Evolutionary conservation across 1,140 invertebrate genomes (phyloP).

Genomic region (Cepaea nemoralis): DNA sequence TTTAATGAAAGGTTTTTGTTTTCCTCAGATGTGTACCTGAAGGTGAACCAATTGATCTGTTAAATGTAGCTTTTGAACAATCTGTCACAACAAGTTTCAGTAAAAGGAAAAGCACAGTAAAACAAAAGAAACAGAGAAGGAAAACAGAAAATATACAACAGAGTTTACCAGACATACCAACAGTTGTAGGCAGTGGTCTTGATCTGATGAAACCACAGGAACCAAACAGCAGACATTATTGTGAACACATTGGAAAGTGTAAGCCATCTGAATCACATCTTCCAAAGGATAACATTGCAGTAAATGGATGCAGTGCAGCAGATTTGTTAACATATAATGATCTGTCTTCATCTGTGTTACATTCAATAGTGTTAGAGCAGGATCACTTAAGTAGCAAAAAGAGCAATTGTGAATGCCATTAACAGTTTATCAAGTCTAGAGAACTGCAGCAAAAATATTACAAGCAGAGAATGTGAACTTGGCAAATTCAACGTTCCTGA

Average conservation of each 20-base stretch:
- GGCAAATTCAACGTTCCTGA: constrained; percentile 65
- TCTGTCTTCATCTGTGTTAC: background rate
- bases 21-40: constrained; percentile 76
- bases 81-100: constrained; percentile 38
- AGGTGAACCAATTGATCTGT: constrained; percentile 87
- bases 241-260: background rate
- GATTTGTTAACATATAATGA: background rate
- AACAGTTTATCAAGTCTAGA: too few relatives aligned
- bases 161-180: background rate
- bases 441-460: background rate
- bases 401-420: background rate
- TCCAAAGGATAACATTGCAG: background rate
- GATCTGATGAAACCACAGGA: too few relatives aligned
- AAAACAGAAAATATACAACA: background rate
- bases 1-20: too few relatives aligned
- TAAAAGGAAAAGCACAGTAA: constrained; percentile 5
- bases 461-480: background rate
- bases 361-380: background rate
- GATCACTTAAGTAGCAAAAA: background rate
- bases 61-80: constrained; percentile 94
- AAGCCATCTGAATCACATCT: background rate
- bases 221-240: background rate
- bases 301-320: background rate
- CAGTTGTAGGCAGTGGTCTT: too few relatives aligned
- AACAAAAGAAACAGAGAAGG: constrained; percentile 17